A percentile compares a stretch with the other conserved stretches of the same genome.
Conservation (phyloP, 2,888 invertebrate genomes). For the Caenorhabditis drosophilae region DNA sequence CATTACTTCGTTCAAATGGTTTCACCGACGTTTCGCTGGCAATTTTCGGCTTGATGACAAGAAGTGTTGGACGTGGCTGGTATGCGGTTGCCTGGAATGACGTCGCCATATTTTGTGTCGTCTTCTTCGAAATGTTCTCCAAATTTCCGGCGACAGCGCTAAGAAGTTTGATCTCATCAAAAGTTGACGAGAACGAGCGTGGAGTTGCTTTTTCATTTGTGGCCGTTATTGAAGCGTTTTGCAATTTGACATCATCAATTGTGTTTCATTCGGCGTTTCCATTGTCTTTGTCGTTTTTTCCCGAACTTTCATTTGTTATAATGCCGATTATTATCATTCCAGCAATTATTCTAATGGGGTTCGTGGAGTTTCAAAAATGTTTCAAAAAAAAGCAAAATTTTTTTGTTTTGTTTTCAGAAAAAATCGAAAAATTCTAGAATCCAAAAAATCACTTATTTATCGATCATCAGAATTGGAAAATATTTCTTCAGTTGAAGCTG, state of each 20-base stretch:
- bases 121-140: constrained; percentile 46
- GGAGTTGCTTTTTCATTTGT: constrained; percentile 45
- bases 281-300: constrained; percentile 42
- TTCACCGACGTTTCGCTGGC: constrained; percentile 40
- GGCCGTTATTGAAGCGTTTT: constrained; percentile 42
- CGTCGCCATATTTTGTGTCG: constrained; percentile 23
- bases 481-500: neutral
- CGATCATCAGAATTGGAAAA: neutral
- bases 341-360: constrained; percentile 38
- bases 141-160: constrained; percentile 49
- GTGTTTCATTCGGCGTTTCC: constrained; percentile 50
- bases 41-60: constrained; percentile 38
- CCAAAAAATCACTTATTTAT: neutral
- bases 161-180: constrained; percentile 42
- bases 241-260: constrained; percentile 43
- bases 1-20: constrained; percentile 33
- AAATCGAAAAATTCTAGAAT: constrained; percentile 3
- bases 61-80: constrained; percentile 28
- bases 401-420: neutral
- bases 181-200: constrained; percentile 33
- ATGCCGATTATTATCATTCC: constrained; percentile 43
- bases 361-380: constrained; percentile 9
- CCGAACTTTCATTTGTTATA: constrained; percentile 48
- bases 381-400: neutral
- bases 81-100: constrained; percentile 23